Conservation (phyloP, 2,797 vertebrate genomes). For the Synaphobranchus kaupii region DNA sequence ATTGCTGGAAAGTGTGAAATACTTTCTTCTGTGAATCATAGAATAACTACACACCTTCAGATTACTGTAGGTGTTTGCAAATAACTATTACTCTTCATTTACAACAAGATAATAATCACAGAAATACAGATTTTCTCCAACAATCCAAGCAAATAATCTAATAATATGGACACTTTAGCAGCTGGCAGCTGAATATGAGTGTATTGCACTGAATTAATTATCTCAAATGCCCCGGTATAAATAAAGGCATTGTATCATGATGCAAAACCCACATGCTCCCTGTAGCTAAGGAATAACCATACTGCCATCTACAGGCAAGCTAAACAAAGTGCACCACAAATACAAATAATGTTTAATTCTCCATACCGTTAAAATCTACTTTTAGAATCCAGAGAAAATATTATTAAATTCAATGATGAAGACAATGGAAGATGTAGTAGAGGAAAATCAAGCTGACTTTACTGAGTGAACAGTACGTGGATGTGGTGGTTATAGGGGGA, state of each 20-base stretch:
- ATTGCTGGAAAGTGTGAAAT: background rate
- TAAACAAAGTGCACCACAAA: background rate
- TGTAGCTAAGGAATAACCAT: background rate
- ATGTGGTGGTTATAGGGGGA: too few species aligned
- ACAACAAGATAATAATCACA: background rate
- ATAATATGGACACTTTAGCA: background rate
- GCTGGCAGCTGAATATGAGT: background rate
- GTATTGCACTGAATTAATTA: background rate
- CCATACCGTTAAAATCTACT: background rate
- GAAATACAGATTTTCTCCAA: background rate
- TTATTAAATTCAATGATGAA: too few species aligned
- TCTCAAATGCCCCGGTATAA: background rate
- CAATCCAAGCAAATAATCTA: background rate
- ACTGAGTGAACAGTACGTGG: background rate
- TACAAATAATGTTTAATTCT: background rate
- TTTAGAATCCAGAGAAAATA: background rate
- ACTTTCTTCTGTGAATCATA: background rate
- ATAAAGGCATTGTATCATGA: background rate
- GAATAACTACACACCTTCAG: background rate
- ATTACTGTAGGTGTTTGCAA: background rate
- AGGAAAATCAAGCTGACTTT: background rate
- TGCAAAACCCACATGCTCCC: background rate
- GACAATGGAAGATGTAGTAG: background rate
- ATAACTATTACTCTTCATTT: background rate
- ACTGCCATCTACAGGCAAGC: slow-evolving; percentile 24